phyloP scores from a whole-genome alignment of 2,888 invertebrate genomes.

The Sarcophaga carnaria region DNA sequence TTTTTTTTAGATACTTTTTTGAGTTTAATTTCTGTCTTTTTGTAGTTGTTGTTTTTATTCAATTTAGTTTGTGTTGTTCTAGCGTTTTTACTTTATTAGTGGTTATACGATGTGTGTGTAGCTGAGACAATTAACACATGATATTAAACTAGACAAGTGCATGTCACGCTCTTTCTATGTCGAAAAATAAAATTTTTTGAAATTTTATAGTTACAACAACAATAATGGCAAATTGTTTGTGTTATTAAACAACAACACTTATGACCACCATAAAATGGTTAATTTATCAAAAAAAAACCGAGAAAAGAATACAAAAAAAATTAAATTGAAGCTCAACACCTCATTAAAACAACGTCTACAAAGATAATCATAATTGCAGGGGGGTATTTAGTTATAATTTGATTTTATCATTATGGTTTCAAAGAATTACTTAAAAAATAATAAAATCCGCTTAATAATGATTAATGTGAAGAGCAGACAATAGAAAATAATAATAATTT shows the following conservation, averaged over 20 bases:
- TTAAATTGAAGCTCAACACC: conserved; percentile 26
- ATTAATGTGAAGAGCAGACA: too few relatives aligned
- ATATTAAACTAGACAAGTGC: conserved; percentile 58
- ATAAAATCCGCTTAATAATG: too few relatives aligned
- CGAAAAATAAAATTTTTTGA: conserved; percentile 24
- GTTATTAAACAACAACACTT: conserved; percentile 21
- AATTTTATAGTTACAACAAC: conserved; percentile 31
- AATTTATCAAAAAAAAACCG: conserved; percentile 16
- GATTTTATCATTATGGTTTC: neutral
- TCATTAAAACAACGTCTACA: conserved; percentile 29
- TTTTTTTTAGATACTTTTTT: neutral
- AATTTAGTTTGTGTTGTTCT: neutral
- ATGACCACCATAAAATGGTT: conserved; percentile 32
- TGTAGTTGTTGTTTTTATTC: neutral
- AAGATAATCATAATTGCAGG: neutral
- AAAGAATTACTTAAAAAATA: too few relatives aligned
- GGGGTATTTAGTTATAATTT: neutral
- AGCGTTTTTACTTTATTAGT: neutral
- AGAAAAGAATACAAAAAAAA: neutral
- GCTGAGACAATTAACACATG: conserved; percentile 45
- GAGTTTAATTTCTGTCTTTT: neutral
- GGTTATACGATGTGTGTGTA: conserved; percentile 1
- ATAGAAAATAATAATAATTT: too few relatives aligned
- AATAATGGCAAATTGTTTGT: conserved; percentile 7
- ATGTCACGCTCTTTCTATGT: conserved; percentile 58